Evolutionary conservation across 2,888 invertebrate genomes (phyloP).

Genomic region (Pseudeuparius sepicola): DNA sequence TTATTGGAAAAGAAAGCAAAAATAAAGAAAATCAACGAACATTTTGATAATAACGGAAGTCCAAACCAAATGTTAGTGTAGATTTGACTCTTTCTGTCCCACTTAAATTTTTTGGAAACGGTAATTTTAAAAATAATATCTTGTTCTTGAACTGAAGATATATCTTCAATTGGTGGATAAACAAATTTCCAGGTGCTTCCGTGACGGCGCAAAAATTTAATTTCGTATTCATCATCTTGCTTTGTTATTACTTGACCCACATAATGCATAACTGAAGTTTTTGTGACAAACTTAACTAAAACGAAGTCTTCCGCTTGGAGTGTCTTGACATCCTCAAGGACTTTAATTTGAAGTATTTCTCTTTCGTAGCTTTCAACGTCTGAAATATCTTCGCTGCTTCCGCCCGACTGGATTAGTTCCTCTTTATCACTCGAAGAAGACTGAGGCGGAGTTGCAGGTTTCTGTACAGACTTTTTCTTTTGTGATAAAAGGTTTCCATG

Average conservation of each 20-base stretch:
- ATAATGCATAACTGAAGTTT: constrained; percentile 13
- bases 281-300: constrained; percentile 13
- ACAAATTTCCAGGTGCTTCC: constrained; percentile 13
- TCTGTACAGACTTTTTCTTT: constrained; percentile 8
- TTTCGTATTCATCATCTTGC: constrained; percentile 10
- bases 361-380: constrained; percentile 14
- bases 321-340: constrained; percentile 11
- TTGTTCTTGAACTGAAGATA: constrained; percentile 12
- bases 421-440: constrained; percentile 10
- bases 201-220: constrained; percentile 12
- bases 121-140: constrained; percentile 14
- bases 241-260: constrained; percentile 1
- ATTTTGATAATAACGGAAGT: constrained; percentile 12
- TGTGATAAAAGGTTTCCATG: constrained; percentile 4
- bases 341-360: constrained; percentile 13
- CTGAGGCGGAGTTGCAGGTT: constrained; percentile 6
- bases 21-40: constrained; percentile 11
- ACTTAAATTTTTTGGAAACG: constrained; percentile 11
- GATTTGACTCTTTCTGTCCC: constrained; percentile 11
- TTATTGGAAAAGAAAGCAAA: constrained; percentile 3
- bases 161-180: constrained; percentile 12
- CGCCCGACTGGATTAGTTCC: constrained; percentile 2
- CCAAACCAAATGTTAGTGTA: constrained; percentile 11
- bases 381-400: constrained; percentile 10
- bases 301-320: constrained; percentile 8